Conservation (phyloP, 2,888 invertebrate species). For the Zaprionus lineosus region DNA sequence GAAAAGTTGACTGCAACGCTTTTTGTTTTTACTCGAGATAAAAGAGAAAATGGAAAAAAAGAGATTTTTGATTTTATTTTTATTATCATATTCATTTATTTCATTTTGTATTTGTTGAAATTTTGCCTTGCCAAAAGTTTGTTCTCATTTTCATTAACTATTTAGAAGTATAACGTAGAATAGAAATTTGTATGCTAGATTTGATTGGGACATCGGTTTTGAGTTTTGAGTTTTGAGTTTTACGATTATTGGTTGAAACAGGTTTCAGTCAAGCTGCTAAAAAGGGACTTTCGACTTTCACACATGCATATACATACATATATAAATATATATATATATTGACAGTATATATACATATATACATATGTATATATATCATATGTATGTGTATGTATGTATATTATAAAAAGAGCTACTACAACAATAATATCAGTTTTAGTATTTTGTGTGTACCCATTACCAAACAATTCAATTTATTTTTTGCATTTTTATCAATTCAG, state of each 20-base stretch:
- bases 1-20: not conserved
- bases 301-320: constrained; percentile 23
- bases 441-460: constrained; percentile 66
- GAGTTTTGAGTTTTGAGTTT: no score
- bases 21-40: no score
- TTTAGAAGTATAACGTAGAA: constrained; percentile 63
- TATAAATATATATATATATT: constrained; percentile 34
- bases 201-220: constrained; percentile 56
- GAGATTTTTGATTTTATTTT: constrained; percentile 1
- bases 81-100: constrained; percentile 45
- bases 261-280: constrained; percentile 62
- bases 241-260: constrained; percentile 32
- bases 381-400: constrained; percentile 27
- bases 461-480: constrained; percentile 52
- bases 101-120: constrained; percentile 49
- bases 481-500: constrained; percentile 60
- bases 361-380: constrained; percentile 31
- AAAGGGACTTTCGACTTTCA: constrained; percentile 38
- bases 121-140: constrained; percentile 48
- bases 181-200: constrained; percentile 69
- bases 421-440: constrained; percentile 75
- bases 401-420: constrained; percentile 73
- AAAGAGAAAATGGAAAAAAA: not conserved
- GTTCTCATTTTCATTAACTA: constrained; percentile 35
- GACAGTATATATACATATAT: constrained; percentile 26